These are phyloP conservation scores for Gallinago nigripennis DNA, from an alignment of 2,797 vertebrate genomes.

Conservation along the genomic window DNA sequence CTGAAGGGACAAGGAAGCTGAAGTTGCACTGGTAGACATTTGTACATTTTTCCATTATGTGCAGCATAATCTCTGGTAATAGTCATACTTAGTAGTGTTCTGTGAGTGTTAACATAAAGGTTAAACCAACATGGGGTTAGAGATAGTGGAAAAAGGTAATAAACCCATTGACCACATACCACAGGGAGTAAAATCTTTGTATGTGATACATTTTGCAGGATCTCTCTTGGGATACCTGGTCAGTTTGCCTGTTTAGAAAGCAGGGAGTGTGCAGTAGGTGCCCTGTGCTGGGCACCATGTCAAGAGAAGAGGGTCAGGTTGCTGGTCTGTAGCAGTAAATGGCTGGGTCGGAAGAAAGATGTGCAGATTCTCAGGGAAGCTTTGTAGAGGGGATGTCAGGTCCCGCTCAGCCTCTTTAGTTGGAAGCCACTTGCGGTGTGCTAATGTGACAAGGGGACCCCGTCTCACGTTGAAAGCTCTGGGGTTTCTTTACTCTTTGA, in stretches of 20 bases:
- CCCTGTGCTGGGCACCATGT: neutral
- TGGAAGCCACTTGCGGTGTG: neutral
- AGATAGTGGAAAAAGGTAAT: neutral
- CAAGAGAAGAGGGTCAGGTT: neutral
- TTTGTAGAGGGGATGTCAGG: neutral
- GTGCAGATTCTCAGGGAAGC: neutral
- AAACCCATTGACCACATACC: neutral
- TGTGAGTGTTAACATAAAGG: neutral
- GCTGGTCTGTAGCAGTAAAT: neutral
- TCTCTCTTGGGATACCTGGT: neutral
- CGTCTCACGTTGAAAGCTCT: neutral
- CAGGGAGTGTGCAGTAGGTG: neutral
- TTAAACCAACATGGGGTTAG: neutral
- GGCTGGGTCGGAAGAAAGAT: neutral
- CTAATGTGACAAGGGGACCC: constrained; percentile 7
- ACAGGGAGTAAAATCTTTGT: neutral
- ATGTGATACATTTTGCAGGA: neutral
- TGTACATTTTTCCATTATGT: neutral
- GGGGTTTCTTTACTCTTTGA: neutral
- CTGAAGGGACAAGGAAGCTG: neutral
- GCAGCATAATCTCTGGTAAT: neutral
- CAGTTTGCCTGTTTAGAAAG: neutral
- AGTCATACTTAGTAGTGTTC: neutral
- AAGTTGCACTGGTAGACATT: neutral
- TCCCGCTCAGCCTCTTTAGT: neutral